A percentile compares a stretch with the other conserved stretches of the same genome.
Evolutionary conservation across 2,797 vertebrate species (phyloP).

Genomic region (Eulemur albifrons): DNA sequence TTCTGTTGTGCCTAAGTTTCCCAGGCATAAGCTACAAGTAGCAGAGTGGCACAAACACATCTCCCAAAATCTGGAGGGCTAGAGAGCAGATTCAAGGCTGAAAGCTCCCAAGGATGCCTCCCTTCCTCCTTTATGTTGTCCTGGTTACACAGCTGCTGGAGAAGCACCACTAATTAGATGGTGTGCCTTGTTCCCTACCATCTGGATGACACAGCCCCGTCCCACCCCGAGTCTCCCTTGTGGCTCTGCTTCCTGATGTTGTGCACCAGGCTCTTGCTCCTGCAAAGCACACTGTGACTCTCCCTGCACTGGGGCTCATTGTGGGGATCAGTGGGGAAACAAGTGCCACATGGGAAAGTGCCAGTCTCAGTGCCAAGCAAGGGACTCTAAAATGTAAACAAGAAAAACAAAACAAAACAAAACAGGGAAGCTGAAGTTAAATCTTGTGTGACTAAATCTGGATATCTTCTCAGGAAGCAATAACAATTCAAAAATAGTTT

Average conservation of each 20-base stretch:
- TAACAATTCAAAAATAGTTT: neutral
- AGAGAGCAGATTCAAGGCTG: neutral
- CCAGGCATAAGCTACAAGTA: neutral
- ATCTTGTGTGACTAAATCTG: neutral
- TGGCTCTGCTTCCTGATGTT: neutral
- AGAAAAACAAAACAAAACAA: neutral
- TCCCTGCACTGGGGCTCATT: neutral
- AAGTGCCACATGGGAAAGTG: neutral
- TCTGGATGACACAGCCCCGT: neutral
- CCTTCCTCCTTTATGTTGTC: neutral
- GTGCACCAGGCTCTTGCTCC: neutral
- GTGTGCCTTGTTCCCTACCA: neutral
- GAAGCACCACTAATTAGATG: neutral
- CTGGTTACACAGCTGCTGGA: neutral
- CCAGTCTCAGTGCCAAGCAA: neutral
- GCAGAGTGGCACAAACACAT: neutral
- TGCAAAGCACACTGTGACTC: neutral
- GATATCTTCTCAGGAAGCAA: neutral
- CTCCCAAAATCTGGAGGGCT: neutral
- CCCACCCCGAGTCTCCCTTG: neutral
- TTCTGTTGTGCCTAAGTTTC: neutral
- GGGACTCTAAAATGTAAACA: neutral
- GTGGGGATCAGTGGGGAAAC: neutral
- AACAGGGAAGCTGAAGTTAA: neutral
- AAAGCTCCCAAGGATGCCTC: rapidly evolving